These are phyloP conservation scores for Candidula unifasciata DNA, from an alignment of 2,888 invertebrate genomes.

Conservation along the genomic window DNA sequence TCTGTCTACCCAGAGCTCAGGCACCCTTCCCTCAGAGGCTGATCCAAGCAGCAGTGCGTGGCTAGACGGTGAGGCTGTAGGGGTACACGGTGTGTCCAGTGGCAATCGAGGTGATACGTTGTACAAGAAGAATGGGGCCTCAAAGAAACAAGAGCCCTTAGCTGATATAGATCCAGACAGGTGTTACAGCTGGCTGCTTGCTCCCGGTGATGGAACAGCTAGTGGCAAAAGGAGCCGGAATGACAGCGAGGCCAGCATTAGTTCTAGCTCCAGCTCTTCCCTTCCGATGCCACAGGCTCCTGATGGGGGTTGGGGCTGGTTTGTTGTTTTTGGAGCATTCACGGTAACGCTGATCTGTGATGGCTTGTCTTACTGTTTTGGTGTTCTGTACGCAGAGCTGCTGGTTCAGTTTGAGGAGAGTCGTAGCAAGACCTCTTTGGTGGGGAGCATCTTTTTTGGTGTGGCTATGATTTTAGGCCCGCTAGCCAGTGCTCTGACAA, in stretches of 20 bases:
- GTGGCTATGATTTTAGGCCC: constrained; percentile 85
- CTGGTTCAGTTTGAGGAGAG: constrained; percentile 89
- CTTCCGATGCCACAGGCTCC: constrained; percentile 79
- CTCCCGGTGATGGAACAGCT: neutral
- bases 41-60: neutral
- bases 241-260: constrained; percentile 34
- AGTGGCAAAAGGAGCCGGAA: constrained; percentile 41
- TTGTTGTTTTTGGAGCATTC: constrained; percentile 91
- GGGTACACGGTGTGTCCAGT: neutral
- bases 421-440: constrained; percentile 92
- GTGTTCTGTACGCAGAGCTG: constrained; percentile 91
- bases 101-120: neutral
- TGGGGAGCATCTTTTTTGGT: constrained; percentile 93
- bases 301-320: constrained; percentile 96
- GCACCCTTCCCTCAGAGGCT: neutral
- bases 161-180: constrained; percentile 31
- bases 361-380: constrained; percentile 94
- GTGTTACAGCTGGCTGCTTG: constrained; percentile 41
- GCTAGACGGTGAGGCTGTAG: neutral
- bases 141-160: constrained; percentile 23
- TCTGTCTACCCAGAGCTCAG: neutral
- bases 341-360: constrained; percentile 93
- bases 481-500: constrained; percentile 74
- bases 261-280: constrained; percentile 48
- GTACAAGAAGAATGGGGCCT: constrained; percentile 39